Conservation (phyloP, 2,888 invertebrate species). For the Drosophila melanosoma region DNA sequence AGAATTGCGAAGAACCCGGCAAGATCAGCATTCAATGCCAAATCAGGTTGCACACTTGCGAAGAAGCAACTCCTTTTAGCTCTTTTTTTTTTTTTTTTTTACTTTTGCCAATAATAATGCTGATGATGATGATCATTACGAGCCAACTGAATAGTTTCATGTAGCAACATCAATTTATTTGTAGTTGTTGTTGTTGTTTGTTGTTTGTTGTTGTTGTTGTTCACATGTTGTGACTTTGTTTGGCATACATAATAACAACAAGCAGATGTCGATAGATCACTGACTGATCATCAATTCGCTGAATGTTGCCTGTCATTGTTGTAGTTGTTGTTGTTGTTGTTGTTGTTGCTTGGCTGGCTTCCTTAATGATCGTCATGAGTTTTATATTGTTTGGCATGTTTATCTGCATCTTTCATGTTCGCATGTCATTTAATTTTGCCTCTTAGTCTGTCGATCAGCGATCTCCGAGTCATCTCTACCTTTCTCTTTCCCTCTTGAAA, state of each 20-base stretch:
- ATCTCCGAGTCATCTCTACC: conserved; percentile 11
- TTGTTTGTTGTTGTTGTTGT: conserved; percentile 56
- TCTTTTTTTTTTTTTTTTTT: neutral
- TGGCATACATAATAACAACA: conserved; percentile 79
- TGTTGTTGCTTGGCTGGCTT: conserved; percentile 33
- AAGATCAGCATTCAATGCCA: conserved; percentile 39
- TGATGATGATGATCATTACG: conserved; percentile 17
- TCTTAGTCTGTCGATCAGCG: conserved; percentile 29
- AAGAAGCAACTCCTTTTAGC: conserved; percentile 3
- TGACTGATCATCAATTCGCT: conserved; percentile 72
- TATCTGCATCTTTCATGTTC: conserved; percentile 79
- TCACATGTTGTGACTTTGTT: conserved; percentile 83
- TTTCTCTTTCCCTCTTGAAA: conserved; percentile 23
- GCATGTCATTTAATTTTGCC: conserved; percentile 75
- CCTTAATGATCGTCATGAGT: conserved; percentile 64
- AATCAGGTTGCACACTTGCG: conserved; percentile 56
- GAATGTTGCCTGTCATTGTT: conserved; percentile 48
- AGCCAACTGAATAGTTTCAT: conserved; percentile 39
- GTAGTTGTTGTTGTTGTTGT: conserved; percentile 14
- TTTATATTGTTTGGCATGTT: conserved; percentile 77
- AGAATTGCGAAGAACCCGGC: neutral
- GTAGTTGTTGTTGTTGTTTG: conserved; percentile 20
- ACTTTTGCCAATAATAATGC: conserved; percentile 25
- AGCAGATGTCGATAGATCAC: conserved; percentile 65
- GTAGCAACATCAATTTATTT: conserved; percentile 60